These are phyloP conservation scores for Melipona bicolor DNA, from an alignment of 2,888 invertebrate species.

Conservation along the genomic window DNA sequence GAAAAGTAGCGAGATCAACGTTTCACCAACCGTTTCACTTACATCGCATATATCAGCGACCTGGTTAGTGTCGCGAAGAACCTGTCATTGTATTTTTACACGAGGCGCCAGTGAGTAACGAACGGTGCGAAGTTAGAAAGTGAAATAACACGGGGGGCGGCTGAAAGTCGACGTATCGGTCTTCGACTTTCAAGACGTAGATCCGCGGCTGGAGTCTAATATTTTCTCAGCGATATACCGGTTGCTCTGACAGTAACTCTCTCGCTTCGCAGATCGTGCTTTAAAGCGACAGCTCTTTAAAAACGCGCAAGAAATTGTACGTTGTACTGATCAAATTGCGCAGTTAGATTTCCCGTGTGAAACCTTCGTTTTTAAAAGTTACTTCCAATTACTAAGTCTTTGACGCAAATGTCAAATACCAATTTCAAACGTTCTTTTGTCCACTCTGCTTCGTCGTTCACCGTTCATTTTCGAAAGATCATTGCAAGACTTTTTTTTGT, in stretches of 20 bases:
- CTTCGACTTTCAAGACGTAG: not conserved
- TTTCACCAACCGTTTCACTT: slow-evolving; percentile 25
- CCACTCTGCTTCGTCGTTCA: too few relatives aligned
- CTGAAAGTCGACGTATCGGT: slow-evolving; percentile 3
- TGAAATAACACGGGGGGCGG: slow-evolving; percentile 20
- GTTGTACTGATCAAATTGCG: not conserved
- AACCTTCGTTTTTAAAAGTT: too few relatives aligned
- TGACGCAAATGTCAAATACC: too few relatives aligned
- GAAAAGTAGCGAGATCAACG: slow-evolving; percentile 57
- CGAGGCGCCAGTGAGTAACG: not conserved
- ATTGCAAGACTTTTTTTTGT: too few relatives aligned
- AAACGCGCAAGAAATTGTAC: not conserved
- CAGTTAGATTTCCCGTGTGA: not conserved
- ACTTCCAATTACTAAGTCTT: too few relatives aligned
- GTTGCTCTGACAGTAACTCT: not conserved
- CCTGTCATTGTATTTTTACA: slow-evolving; percentile 27
- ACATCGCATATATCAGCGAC: not conserved
- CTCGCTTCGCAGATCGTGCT: too few relatives aligned
- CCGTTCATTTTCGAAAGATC: too few relatives aligned
- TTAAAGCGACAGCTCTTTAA: not conserved
- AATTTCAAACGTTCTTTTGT: not conserved
- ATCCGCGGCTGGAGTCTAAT: not conserved
- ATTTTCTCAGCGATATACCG: not conserved
- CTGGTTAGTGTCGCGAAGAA: slow-evolving; percentile 16
- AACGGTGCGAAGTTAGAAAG: slow-evolving; percentile 37